Evolutionary conservation across 2,113 vertebrate species (phyloP).

Genomic region (Alethe castanea): DNA sequence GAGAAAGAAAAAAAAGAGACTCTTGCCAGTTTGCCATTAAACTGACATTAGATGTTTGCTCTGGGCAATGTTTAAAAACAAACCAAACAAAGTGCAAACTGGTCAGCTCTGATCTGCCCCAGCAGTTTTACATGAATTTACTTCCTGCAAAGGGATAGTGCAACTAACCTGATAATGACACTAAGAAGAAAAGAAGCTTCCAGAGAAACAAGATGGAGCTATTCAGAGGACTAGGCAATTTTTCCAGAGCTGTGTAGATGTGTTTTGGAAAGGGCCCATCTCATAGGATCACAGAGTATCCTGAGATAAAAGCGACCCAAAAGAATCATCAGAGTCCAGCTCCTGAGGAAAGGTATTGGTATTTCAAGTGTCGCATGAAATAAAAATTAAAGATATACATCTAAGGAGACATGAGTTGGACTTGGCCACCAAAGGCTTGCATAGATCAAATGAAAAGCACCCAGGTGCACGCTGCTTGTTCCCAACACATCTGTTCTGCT

Average conservation of each 20-base stretch:
- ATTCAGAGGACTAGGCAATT: background rate
- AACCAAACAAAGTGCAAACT: background rate
- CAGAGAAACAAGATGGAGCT: background rate
- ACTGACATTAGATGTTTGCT: background rate
- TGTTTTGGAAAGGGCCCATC: background rate
- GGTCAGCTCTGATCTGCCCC: background rate
- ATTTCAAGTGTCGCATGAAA: background rate
- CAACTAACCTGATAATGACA: background rate
- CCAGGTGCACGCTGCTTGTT: accelerated
- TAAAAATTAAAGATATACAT: background rate
- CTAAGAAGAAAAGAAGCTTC: background rate
- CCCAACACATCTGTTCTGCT: background rate
- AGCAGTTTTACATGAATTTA: background rate
- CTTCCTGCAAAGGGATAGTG: background rate
- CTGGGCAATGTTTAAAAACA: background rate
- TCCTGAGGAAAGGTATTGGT: background rate
- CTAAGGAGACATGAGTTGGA: background rate
- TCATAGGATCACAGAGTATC: background rate
- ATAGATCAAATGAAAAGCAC: background rate
- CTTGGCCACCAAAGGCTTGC: background rate
- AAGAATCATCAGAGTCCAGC: accelerated
- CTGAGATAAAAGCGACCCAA: background rate
- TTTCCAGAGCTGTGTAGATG: background rate
- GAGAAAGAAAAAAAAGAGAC: background rate
- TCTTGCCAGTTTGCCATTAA: background rate